phyloP scores from a whole-genome alignment of 2,113 vertebrate species.

The Cisticola juncidis region DNA sequence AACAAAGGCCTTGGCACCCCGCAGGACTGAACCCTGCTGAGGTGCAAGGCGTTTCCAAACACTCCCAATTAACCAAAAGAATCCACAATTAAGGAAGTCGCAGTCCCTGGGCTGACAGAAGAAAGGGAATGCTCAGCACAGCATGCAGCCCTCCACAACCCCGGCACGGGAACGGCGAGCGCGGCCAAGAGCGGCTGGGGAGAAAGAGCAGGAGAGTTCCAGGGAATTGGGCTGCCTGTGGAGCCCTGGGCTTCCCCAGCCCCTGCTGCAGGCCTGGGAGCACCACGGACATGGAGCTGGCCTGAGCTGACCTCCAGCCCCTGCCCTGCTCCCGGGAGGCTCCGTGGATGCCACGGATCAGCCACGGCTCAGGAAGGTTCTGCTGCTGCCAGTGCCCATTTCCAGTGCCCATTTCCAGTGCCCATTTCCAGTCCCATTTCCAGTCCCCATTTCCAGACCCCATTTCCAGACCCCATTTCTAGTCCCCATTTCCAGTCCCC shows the following conservation, averaged over 20 bases:
- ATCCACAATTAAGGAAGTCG: constrained; percentile 14
- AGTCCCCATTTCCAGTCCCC: no score
- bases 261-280: neutral
- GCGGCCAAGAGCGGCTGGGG: fast-evolving
- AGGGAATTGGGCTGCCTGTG: fast-evolving
- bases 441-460: no score
- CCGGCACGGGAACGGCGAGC: neutral
- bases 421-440: no score
- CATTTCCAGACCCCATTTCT: no score
- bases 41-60: constrained; percentile 6
- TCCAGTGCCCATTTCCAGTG: no score
- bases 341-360: fast-evolving
- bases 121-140: neutral
- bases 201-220: fast-evolving
- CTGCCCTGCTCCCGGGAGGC: fast-evolving
- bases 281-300: fast-evolving
- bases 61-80: neutral
- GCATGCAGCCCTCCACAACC: neutral
- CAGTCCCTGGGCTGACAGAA: neutral
- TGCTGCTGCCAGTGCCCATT: fast-evolving
- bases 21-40: constrained; percentile 13
- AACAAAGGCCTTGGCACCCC: constrained; percentile 34
- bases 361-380: neutral
- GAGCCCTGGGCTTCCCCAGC: neutral
- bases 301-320: neutral